These are phyloP conservation scores for Enteromius anoplus DNA, from an alignment of 2,797 vertebrate genomes.

Conservation along the genomic window DNA sequence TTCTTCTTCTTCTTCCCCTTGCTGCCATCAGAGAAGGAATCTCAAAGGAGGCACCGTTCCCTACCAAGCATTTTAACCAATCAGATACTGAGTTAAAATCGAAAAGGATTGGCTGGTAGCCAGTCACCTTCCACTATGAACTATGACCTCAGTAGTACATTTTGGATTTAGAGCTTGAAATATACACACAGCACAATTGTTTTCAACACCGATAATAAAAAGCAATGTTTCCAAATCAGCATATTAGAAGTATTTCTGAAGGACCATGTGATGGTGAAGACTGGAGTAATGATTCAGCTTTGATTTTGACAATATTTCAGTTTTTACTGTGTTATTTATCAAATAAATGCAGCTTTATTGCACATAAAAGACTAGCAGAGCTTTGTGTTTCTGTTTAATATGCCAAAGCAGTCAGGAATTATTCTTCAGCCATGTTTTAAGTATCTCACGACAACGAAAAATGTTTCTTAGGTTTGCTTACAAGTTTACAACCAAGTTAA, in stretches of 20 bases:
- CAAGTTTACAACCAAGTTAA: not conserved
- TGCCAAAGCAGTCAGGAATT: not conserved
- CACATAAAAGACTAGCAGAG: not conserved
- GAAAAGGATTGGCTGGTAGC: slow-evolving; percentile 14
- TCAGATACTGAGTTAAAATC: slow-evolving; percentile 54
- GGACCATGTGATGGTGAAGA: not conserved
- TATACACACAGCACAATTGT: not conserved
- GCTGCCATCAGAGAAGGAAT: slow-evolving; percentile 78
- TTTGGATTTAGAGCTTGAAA: not conserved
- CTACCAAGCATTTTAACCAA: slow-evolving; percentile 57
- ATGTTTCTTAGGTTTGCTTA: not conserved
- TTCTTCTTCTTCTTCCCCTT: slow-evolving; percentile 39
- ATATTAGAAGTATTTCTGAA: not conserved
- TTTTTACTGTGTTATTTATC: not conserved
- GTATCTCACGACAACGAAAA: not conserved
- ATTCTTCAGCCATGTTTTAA: not conserved
- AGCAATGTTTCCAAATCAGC: not conserved
- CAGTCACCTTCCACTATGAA: not conserved
- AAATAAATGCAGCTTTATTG: not conserved
- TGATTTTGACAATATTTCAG: not conserved
- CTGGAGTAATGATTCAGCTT: not conserved
- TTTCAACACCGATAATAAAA: not conserved
- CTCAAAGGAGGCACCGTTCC: slow-evolving; percentile 73
- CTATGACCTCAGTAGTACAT: slow-evolving; percentile 16
- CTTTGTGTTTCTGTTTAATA: not conserved